Evolutionary conservation across 1,140 invertebrate species (phyloP).

Genomic region (Ylistrum balloti): DNA sequence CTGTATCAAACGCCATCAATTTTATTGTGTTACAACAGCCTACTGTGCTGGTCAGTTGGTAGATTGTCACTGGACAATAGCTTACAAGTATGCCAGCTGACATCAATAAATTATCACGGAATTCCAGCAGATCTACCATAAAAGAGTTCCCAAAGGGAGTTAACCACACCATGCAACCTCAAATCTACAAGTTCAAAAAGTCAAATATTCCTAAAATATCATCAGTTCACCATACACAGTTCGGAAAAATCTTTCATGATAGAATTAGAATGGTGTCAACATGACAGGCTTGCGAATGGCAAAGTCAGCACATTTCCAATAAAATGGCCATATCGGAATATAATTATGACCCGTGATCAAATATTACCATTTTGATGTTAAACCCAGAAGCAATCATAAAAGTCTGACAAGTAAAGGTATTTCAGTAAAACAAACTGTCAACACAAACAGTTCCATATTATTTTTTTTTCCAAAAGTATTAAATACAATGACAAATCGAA

Average conservation of each 20-base stretch:
- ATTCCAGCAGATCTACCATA: not conserved
- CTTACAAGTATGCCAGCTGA: constrained; percentile 15
- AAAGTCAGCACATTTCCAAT: too few species aligned
- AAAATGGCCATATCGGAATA: not conserved
- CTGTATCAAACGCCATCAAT: not conserved
- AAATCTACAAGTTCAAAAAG: not conserved
- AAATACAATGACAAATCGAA: too few species aligned
- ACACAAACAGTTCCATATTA: not conserved
- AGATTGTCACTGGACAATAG: not conserved
- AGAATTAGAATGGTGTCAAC: not conserved
- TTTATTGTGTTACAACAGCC: not conserved
- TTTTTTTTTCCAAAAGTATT: not conserved
- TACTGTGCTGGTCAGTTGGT: not conserved
- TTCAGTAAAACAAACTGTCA: not conserved
- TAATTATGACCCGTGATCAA: not conserved
- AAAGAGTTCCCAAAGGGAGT: constrained; percentile 26
- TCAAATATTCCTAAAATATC: not conserved
- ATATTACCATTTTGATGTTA: not conserved
- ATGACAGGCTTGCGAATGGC: not conserved
- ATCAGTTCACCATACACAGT: not conserved
- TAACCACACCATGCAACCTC: not conserved
- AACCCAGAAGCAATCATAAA: not conserved
- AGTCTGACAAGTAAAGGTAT: not conserved
- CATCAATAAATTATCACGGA: not conserved
- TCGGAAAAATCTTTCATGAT: not conserved